Evolutionary conservation across 2,113 vertebrate species (phyloP), one percentile per base, ranked within the genome.

Genomic region (Callithrix jacchus): DNA sequence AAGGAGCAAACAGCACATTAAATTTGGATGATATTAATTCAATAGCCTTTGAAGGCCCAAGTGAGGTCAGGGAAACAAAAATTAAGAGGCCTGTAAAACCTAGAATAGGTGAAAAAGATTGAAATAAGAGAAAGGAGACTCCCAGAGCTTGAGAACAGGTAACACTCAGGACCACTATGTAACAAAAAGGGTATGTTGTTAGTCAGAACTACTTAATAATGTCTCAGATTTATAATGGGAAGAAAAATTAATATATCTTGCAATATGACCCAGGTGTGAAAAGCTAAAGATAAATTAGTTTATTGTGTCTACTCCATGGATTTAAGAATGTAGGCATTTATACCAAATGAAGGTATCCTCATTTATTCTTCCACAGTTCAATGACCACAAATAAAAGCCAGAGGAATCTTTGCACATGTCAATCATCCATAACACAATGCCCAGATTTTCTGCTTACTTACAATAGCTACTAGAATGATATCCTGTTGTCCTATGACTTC

Each of bases 1-100:
- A 96, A 95, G 71, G 32, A 96, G 13, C 70, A 97, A 97, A 91
- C 17, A 54, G 85, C n/a, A 86, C 5, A 21, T 32, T 93, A 95
- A 90, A 92, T 88, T 89, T 82, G 47, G 70, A 86, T 86, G 64
- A 76, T 96, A 92, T 94, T 97, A 93, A 96, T 96, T 97, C 76
- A 95, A 89, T 95, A 94, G 76, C 64, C 89, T 95, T 91, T 92
- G 61, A 96, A 96, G 96, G 68, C 23, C 64, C 58, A 61, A 66
- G 32, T 20, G 30, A 91, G 74, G 61, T 94, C 89, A 96, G 47
- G 35, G 64, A 80, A 94, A 93, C 5, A 73, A 71, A 45, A 83
- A 81, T 17, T 11, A 42, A 87, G 71, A 83, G 20, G 20, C 21
- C 91, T 71, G 16, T 93, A 91, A 96, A 95, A 96, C 27, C 85